phyloP scores from a whole-genome alignment of 2,113 vertebrate genomes.

The Dicentrarchus labrax region DNA sequence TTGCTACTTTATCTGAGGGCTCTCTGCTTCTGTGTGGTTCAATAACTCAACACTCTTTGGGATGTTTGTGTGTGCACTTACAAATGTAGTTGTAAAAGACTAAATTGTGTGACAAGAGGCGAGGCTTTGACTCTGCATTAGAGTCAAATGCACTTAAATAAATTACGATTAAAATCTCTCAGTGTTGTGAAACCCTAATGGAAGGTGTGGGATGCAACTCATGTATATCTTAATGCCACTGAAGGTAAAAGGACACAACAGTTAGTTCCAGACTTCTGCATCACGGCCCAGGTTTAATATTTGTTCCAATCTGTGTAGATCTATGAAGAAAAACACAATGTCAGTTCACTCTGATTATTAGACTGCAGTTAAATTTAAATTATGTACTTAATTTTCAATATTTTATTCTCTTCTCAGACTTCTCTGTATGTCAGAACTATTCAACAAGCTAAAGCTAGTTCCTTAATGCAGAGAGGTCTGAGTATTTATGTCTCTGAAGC shows the following conservation, averaged over 20 bases:
- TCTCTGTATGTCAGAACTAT: neutral
- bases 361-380: too few species aligned
- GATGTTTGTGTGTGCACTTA: neutral
- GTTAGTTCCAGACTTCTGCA: neutral
- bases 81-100: constrained; percentile 1
- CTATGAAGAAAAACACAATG: too few species aligned
- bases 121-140: constrained; percentile 15
- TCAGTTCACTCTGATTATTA: too few species aligned
- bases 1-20: constrained; percentile 52
- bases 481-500: neutral
- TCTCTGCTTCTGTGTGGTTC: constrained; percentile 57
- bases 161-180: constrained; percentile 2
- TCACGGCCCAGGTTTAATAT: too few species aligned
- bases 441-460: neutral
- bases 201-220: neutral
- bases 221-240: neutral
- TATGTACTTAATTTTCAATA: neutral
- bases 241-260: neutral
- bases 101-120: constrained; percentile 19
- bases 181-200: neutral
- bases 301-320: too few species aligned
- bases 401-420: neutral
- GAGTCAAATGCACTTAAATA: constrained; percentile 14
- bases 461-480: too few species aligned
- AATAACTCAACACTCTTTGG: constrained; percentile 28